phyloP scores from a whole-genome alignment of 1,140 invertebrate species.

The Lithobius niger region DNA sequence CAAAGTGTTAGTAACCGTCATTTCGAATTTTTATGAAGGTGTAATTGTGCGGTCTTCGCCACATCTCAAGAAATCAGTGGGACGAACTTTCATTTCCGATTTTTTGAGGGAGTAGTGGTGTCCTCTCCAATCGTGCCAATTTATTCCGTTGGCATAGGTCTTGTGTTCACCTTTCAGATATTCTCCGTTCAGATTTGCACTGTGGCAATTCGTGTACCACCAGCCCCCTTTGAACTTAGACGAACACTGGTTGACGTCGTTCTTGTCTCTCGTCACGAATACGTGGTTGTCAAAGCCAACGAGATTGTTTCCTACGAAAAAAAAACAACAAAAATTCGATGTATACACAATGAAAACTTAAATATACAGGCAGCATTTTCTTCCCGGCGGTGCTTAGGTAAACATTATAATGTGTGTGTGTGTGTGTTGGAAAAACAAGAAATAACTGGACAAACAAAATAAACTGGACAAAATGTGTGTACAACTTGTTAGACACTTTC shows the following conservation, averaged over 20 bases:
- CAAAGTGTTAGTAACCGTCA: too few species aligned
- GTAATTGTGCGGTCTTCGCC: too few species aligned
- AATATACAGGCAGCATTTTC: too few species aligned
- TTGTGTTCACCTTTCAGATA: constrained; percentile 14
- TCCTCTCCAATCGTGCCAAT: constrained; percentile 18
- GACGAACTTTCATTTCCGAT: constrained; percentile 19
- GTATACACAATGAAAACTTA: too few species aligned
- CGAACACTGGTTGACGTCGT: constrained; percentile 19
- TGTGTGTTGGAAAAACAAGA: too few species aligned
- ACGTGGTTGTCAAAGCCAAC: not conserved
- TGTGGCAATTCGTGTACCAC: constrained; percentile 23
- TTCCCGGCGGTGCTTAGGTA: too few species aligned
- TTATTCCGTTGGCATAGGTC: constrained; percentile 17
- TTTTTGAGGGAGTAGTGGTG: constrained; percentile 19
- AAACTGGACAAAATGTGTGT: too few species aligned
- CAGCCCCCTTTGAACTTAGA: constrained; percentile 19
- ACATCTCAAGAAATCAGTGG: not conserved
- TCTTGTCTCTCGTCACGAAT: constrained; percentile 20
- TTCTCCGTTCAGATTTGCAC: constrained; percentile 20
- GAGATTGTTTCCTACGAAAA: not conserved
- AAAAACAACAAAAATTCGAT: too few species aligned
- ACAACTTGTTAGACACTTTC: too few species aligned
- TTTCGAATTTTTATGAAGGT: too few species aligned
- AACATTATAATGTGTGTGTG: too few species aligned
- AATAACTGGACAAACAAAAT: too few species aligned